Evolutionary conservation across 1,140 invertebrate genomes (phyloP), one percentile per base, ranked within the genome.

Genomic region (Dendroctonus ponderosae): DNA sequence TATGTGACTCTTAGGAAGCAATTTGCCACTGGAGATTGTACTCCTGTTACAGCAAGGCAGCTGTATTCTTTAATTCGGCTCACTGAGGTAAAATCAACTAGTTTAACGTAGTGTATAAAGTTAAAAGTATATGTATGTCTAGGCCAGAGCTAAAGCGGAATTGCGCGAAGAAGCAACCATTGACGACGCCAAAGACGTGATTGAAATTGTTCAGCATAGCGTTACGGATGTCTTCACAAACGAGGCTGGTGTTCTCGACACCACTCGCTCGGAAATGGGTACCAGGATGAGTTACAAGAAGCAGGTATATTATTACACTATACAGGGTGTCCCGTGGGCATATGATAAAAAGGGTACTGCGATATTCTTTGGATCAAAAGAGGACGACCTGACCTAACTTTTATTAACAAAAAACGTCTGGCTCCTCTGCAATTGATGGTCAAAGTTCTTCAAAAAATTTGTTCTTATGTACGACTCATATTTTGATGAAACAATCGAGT

Each of bases 51-150:
- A 6, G 88, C 86, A 1, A 81, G 94, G 61, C 92, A 96, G 76
- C 82, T 96, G 38, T 91, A 96, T 82, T 94, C 93, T 6, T 83
- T 97, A 51, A 91, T 96, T 43, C 79, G 94, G 75, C 81, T 98
- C 3, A 91, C 93, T 9, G 89, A 95, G 82, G 89, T 89, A 80
- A 71, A 38, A 66, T 56, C 7, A 14, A 9, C 44, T 46, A 4
- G 44, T 4, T 46, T 46, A 11, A 11, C 1, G 1, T 11, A 1
- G 9, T 4, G 26, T 26, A 3, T 26, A 1, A 26, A 26, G 44
- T 46, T 46, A 46, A 46, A 14, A 46, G 12, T 46, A 3, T 4
- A 14, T 46, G 9, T 4, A 14, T 44, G 39, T 72, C 58, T 51
- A 91, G 87, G 93, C 94, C 15, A 81, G 94, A 78, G 94, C 94